Evolutionary conservation across 2,113 vertebrate species (phyloP), one percentile per base, ranked within the genome.

Genomic region (Catharus minimus): DNA sequence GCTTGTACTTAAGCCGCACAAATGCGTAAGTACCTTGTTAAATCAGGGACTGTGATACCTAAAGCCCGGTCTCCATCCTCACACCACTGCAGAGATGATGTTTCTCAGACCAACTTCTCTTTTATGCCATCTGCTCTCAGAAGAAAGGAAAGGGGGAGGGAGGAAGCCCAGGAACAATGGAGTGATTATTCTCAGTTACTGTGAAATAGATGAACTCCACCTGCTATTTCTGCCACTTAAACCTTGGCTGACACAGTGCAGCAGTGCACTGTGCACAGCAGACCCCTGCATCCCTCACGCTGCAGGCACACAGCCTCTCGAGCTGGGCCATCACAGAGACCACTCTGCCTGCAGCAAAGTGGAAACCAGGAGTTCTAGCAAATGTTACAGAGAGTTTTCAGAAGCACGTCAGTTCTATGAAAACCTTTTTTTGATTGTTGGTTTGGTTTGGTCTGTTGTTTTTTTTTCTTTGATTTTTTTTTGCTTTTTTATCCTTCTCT

Each of bases 131-230:
- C 88, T 94, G 82, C 77, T 92, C 84, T 65, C 33, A 26, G 47
- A 44, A 58, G 67, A 89, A 69, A 82, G 66, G 32, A 49, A 52
- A 49, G 67, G 69, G 66, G 86, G 88, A 71, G 88, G 85, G 81
- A 90, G 66, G 73, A 89, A 95, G 74, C 83, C 58, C 38, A 11
- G 19, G 95, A 92, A 95, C 91, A 92, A 89, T 89, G 66, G 84
- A 76, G 86, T 79, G 92, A 95, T 94, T 95, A 94, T 95, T 94
- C 93, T 94, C 88, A 75, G 88, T 95, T 95, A 88, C 79, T 60
- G 72, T 77, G 92, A 94, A 93, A 95, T 94, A 95, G 92, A 94
- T 93, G 90, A 95, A 90, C 90, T 95, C 88, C 90, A 91, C 93
- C 94, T 94, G 90, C 88, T 88, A 77, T 86, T 95, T 78, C 93